Base-by-base conservation (phyloP, 2,888 invertebrate genomes). In the Epinotia demarniana region DNA sequence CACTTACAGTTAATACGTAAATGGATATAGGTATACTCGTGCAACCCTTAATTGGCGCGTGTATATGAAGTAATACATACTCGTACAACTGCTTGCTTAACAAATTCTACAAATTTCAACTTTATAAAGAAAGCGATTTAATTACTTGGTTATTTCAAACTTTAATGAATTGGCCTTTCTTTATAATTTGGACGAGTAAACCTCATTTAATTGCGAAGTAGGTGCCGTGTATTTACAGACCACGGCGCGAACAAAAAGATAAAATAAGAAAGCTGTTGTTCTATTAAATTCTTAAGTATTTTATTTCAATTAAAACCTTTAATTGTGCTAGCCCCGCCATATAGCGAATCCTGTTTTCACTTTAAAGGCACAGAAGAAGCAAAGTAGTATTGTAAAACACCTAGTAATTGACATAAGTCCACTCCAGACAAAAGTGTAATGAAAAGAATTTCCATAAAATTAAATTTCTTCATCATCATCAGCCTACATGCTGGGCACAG, bases 171-270 rank as follows among this genome's bases (percentile, higher is more conserved):
- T 78, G 79, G 75, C 78, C 77, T 79, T 81, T 76, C 72, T 72
- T 75, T 71, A 73, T 84, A 81, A 84, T 81, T 81, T 80, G 78
- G 78, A 72, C 72, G 73, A 61, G 67, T 76, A 78, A 81, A 82
- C 82, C 83, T 81, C 84, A 84, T 86, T 85, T 82, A 85, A 84
- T 83, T 83, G 69, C 72, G 43, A 73, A 77, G 73, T 77, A 77
- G 77, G 78, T 78, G 77, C 75, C 74, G 76, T 74, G 78, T 80
- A 82, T 82, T 82, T 81, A 76, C 68, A 79, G 61, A 69, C 77
- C 73, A 61, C 73, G 64, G 75, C 75, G 74, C 66, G 73, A 79
- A 80, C 78, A 77, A 79, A 78, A 68, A 74, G 71, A 58, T 75
- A 75, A 27, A 70, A 77, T 62, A 72, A 53, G 49, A 72, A 66